Evolutionary conservation across 2,113 vertebrate genomes (phyloP).

Genomic region (Scomber colias): DNA sequence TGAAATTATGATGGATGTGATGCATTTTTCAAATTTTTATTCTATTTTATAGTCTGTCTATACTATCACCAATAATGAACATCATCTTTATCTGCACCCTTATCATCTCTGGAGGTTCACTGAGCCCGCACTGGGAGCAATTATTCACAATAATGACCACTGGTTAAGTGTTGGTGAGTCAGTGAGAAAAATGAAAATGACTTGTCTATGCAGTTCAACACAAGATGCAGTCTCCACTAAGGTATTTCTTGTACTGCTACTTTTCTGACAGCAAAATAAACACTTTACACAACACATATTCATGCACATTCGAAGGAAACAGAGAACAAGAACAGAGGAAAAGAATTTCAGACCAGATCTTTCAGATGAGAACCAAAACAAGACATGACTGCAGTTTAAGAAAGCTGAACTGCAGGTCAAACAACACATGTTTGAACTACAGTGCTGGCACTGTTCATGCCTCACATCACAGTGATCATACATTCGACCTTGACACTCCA

Average conservation of each 20-base stretch:
- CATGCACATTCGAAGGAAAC: background rate
- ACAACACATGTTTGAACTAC: conserved; percentile 5
- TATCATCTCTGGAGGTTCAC: background rate
- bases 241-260: background rate
- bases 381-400: conserved; percentile 1
- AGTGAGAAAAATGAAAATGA: background rate
- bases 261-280: background rate
- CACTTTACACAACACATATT: background rate
- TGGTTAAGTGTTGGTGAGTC: conserved; percentile 19
- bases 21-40: background rate
- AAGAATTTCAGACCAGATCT: background rate
- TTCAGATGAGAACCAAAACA: conserved; percentile 19
- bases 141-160: background rate
- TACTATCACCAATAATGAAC: no score
- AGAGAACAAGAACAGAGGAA: background rate
- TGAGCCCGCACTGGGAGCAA: background rate
- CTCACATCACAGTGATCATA: conserved; percentile 44
- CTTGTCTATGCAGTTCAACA: background rate
- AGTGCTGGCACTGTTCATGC: conserved; percentile 22
- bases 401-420: conserved; percentile 2
- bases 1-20: background rate
- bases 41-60: background rate
- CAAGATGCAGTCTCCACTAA: background rate
- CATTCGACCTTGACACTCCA: conserved; percentile 46
- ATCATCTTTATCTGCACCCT: background rate